Conservation (phyloP, 2,797 vertebrate genomes). For the Coluber constrictor region DNA sequence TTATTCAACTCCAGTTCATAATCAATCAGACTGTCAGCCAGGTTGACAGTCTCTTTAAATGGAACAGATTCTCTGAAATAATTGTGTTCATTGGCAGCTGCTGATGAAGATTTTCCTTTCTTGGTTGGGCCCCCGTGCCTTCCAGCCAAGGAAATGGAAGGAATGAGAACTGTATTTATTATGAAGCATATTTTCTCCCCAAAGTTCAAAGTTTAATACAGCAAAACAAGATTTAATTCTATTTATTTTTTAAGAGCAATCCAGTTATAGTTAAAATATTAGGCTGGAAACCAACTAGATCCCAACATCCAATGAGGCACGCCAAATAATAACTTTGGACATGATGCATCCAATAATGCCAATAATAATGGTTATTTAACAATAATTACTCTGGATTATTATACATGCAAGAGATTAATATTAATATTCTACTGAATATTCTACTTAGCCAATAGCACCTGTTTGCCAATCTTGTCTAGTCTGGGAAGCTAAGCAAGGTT, state of each 20-base stretch:
- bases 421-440: not conserved
- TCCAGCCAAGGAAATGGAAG: not conserved
- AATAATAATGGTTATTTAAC: not conserved
- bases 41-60: not conserved
- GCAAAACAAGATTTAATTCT: not conserved
- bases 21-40: not conserved
- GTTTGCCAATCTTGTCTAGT: not conserved
- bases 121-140: not conserved
- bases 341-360: not conserved
- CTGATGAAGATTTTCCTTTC: not conserved
- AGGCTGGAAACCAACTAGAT: not conserved
- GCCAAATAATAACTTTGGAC: not conserved
- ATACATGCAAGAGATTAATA: not conserved
- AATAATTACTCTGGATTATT: not conserved
- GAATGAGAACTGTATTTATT: not conserved
- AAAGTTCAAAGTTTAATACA: not conserved
- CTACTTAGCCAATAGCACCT: not conserved
- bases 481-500: not conserved
- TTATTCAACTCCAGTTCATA: not conserved
- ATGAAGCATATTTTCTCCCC: not conserved
- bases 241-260: not conserved
- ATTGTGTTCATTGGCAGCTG: not conserved
- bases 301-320: not conserved
- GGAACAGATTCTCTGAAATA: not conserved
- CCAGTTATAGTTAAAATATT: not conserved